Conservation (phyloP, 64 coral and sea anemone species). For the Astreopora myriophthalma region DNA sequence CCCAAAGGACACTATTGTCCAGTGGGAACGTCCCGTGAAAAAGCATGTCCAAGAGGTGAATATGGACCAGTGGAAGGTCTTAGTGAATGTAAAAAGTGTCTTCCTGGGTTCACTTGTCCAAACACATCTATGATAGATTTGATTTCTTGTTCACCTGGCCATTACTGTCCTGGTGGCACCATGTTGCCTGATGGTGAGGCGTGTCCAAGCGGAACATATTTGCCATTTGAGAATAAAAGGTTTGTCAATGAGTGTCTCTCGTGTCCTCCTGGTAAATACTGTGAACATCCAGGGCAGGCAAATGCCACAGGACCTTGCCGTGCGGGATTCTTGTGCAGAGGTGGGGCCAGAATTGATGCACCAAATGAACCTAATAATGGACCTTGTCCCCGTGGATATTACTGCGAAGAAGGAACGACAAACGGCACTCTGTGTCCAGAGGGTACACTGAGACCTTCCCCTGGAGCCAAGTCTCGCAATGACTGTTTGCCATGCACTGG, state of each 20-base stretch:
- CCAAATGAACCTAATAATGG: constrained; percentile 75
- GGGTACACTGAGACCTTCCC: constrained; percentile 81
- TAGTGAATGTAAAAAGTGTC: constrained; percentile 63
- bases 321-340: constrained; percentile 81
- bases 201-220: constrained; percentile 90
- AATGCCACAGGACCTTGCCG: constrained; percentile 71
- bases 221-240: constrained; percentile 42
- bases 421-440: constrained; percentile 82
- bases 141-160: constrained; percentile 79
- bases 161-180: constrained; percentile 77
- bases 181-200: constrained; percentile 50
- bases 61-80: constrained; percentile 64
- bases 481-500: constrained; percentile 85
- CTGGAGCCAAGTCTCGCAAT: constrained; percentile 52
- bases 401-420: constrained; percentile 82
- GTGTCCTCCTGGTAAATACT: constrained; percentile 83
- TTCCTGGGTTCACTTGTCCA: constrained; percentile 81
- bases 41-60: constrained; percentile 74
- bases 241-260: constrained; percentile 83
- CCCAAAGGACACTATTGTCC: constrained; percentile 89
- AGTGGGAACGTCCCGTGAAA: constrained; percentile 72
- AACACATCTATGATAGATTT: constrained; percentile 70
- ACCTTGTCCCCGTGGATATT: constrained; percentile 80
- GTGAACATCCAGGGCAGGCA: constrained; percentile 67
- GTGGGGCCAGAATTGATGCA: constrained; percentile 70